These are phyloP conservation scores for Poecilia wingei DNA, from an alignment of 2,797 vertebrate species.

Conservation along the genomic window DNA sequence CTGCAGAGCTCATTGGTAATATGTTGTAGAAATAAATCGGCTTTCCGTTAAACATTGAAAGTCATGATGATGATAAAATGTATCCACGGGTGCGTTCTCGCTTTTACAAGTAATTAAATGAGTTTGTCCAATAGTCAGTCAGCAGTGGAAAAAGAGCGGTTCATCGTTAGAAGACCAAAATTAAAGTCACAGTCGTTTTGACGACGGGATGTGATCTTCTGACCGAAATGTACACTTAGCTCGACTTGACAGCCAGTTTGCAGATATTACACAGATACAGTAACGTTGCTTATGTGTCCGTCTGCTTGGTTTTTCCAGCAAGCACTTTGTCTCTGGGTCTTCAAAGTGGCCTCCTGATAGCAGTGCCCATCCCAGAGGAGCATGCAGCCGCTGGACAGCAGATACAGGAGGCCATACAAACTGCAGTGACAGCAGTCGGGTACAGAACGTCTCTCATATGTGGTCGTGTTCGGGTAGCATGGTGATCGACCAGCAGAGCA, in stretches of 20 bases:
- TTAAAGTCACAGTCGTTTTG: neutral
- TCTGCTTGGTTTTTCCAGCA: constrained; percentile 61
- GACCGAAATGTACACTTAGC: neutral
- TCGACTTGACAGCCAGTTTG: neutral
- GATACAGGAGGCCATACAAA: constrained; percentile 85
- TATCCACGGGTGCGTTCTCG: neutral
- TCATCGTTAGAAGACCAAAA: neutral
- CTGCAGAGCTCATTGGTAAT: constrained; percentile 88
- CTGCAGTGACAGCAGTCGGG: constrained; percentile 84
- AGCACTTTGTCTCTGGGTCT: constrained; percentile 80
- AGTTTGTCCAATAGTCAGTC: neutral
- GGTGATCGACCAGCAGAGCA: neutral
- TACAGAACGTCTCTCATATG: constrained; percentile 37
- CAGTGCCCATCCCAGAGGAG: constrained; percentile 87
- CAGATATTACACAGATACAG: neutral
- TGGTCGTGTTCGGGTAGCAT: neutral
- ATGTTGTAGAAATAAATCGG: neutral
- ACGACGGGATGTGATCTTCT: neutral
- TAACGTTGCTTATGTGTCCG: neutral
- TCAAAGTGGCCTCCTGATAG: constrained; percentile 85
- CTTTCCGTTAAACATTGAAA: neutral
- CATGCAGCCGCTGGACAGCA: constrained; percentile 79
- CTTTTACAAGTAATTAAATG: neutral
- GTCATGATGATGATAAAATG: neutral
- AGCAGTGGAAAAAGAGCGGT: neutral